phyloP scores from a whole-genome alignment of 2,113 vertebrate species.

The Pterophyllum scalare region DNA sequence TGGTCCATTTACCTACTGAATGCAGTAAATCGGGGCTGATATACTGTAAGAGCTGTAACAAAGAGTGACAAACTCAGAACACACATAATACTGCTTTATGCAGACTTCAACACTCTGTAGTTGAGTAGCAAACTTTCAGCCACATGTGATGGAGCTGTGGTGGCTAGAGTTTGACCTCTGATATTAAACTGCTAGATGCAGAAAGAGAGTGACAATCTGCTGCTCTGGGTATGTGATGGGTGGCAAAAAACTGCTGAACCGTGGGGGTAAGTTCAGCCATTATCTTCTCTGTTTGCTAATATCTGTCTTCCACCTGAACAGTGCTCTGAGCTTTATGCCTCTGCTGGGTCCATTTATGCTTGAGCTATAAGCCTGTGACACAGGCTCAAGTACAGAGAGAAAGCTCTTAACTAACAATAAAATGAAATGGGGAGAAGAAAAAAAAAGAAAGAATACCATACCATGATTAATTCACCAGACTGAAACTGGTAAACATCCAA shows the following conservation, averaged over 20 bases:
- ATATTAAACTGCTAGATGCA: background rate
- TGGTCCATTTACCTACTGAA: background rate
- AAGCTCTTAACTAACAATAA: background rate
- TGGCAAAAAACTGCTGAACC: conserved; percentile 30
- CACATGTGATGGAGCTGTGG: background rate
- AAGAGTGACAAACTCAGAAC: background rate
- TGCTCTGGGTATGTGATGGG: conserved; percentile 5
- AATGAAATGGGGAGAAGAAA: rapidly evolving
- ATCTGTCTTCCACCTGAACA: conserved; percentile 20
- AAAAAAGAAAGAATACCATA: background rate
- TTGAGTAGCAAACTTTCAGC: background rate
- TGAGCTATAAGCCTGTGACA: conserved; percentile 15
- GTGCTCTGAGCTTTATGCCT: conserved; percentile 8
- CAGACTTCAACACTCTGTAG: background rate
- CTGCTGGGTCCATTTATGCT: conserved; percentile 21
- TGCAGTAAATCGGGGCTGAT: background rate
- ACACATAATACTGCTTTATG: background rate
- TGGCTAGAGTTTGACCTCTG: conserved; percentile 18
- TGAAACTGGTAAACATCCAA: conserved; percentile 19
- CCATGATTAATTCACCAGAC: background rate
- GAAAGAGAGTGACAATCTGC: background rate
- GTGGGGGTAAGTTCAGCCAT: conserved; percentile 3
- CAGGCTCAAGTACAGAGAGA: conserved; percentile 15
- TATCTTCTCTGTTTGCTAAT: conserved; percentile 12
- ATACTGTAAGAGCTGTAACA: too few relatives aligned